Base-by-base conservation (phyloP, 1,140 invertebrate species). In the Pogonus chalceus region DNA sequence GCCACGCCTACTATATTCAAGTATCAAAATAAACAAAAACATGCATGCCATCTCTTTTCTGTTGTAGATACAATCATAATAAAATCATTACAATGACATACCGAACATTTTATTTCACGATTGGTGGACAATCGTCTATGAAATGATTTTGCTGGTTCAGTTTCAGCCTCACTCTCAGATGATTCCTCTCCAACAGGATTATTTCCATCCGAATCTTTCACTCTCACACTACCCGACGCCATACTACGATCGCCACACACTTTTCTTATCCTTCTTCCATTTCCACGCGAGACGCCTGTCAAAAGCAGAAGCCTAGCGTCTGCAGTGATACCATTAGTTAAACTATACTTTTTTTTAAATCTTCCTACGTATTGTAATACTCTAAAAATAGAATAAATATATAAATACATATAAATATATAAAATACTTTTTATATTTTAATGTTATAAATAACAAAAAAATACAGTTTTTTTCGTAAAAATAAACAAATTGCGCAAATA, bases 141-240 rank as follows among this genome's bases (percentile, higher is more conserved):
- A 66, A 83, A 84, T 55, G 77, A 77, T 66, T 69, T 76, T 31
- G 79, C 79, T 56, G 81, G 80, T 63, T 82, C 81, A 18, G 76
- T 75, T 68, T 84, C 82, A 54, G 76, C 78, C 68, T 84, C 82
- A 62, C 81, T 83, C 61, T 83, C 81, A 14, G 81, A 80, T 43
- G 76, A 78, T 55, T 79, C 78, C 51, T 78, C 75, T 14, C 60
- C 60, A 23, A 60, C 62, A 47, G 66, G 63, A 35, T 64, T 65
- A 52, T 58, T 61, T 43, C 60, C 56, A 51, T 57, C 58, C 57
- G 64, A 60, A 60, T 60, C 60, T 54, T 64, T 68, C 20, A 53
- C 65, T 62, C 61, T 64, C 51, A 61, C 54, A 52, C 43, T 23
- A 37, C 58, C 56, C 35, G 53, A 57, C 58, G 58, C 58, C 58